These are phyloP conservation scores for Thunnus maccoyii DNA, from an alignment of 2,113 vertebrate species.

Conservation along the genomic window DNA sequence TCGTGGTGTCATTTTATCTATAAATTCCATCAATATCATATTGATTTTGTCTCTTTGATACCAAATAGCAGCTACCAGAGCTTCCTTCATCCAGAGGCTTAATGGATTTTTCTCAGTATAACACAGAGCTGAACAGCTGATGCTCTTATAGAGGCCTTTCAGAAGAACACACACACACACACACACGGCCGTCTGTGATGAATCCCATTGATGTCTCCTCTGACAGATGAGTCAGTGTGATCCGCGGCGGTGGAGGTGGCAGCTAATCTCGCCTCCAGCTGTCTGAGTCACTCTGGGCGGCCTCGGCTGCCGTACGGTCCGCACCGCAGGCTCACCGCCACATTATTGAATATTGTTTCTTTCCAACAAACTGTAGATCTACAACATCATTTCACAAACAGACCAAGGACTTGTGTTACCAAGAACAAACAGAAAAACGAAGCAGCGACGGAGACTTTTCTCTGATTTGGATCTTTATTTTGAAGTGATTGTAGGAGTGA, in stretches of 20 bases:
- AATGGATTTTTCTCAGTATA: conserved; percentile 20
- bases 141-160: not conserved
- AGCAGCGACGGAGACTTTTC: not conserved
- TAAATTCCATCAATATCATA: not conserved
- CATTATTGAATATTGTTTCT: not conserved
- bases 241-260: not conserved
- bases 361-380: not conserved
- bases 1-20: not conserved
- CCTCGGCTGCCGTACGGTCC: not conserved
- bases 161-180: conserved; percentile 7
- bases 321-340: not conserved
- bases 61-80: not conserved
- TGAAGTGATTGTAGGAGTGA: too few species aligned
- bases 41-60: conserved; percentile 3
- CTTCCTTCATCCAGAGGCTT: not conserved
- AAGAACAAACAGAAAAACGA: not conserved
- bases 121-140: not conserved
- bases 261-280: conserved; percentile 1
- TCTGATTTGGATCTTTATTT: not conserved
- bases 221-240: conserved; percentile 7
- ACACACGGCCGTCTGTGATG: not conserved
- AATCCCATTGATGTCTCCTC: conserved; percentile 1
- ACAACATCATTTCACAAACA: too few species aligned
- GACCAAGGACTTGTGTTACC: not conserved
- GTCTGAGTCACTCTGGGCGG: not conserved